These are phyloP conservation scores for Pseudomyrmex sp. DNA, from an alignment of 1,140 invertebrate species.

Conservation along the genomic window DNA sequence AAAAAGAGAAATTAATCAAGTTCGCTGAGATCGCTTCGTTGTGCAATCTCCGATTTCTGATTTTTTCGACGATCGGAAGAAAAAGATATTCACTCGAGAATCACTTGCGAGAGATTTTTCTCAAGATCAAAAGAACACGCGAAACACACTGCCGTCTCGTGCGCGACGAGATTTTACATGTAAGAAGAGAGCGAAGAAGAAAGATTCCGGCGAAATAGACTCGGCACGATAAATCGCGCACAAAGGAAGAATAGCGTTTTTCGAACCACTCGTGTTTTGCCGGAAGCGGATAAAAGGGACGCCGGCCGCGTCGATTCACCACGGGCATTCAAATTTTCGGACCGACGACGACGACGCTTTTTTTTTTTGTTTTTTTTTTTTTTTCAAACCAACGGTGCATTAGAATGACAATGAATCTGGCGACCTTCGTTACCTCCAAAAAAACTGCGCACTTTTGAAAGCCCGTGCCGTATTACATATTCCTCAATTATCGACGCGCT, in stretches of 20 bases:
- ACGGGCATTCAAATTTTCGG: not conserved
- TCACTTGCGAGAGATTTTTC: conserved; percentile 8
- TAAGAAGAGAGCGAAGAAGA: too few relatives aligned
- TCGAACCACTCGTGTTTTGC: not conserved
- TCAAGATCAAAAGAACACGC: too few relatives aligned
- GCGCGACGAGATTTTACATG: too few relatives aligned
- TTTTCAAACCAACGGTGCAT: conserved; percentile 8
- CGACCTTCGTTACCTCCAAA: not conserved
- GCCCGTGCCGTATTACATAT: too few relatives aligned
- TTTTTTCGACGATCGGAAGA: not conserved
- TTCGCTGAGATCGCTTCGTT: not conserved
- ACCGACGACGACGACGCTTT: not conserved
- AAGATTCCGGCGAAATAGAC: too few relatives aligned
- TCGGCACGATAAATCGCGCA: too few relatives aligned
- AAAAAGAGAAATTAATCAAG: not conserved
- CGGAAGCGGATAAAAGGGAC: conserved; percentile 18
- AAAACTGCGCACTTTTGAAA: not conserved
- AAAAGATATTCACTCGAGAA: not conserved
- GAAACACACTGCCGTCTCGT: too few relatives aligned
- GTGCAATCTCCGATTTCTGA: not conserved
- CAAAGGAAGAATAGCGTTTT: too few relatives aligned
- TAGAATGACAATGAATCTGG: conserved; percentile 59
- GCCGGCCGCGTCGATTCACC: not conserved
- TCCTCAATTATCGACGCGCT: not conserved
- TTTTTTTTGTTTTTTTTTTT: not conserved